phyloP scores from a whole-genome alignment of 2,797 vertebrate species.

The Netta rufina region DNA sequence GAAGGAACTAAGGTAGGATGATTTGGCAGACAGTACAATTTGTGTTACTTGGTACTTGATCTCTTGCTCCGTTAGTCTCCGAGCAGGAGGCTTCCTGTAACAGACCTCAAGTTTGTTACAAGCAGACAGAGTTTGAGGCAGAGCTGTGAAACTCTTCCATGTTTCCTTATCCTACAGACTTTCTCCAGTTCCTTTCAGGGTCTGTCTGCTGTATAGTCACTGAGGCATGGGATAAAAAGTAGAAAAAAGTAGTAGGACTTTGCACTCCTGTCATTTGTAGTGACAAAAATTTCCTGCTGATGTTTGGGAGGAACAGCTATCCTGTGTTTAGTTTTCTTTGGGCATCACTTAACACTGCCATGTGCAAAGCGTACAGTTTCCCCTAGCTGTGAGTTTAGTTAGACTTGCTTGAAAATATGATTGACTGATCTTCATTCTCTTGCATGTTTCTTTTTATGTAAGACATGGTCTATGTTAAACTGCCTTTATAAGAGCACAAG shows the following conservation, averaged over 20 bases:
- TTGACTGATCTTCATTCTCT: neutral
- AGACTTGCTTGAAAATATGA: neutral
- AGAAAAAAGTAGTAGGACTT: neutral
- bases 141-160: neutral
- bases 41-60: neutral
- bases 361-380: neutral
- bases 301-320: neutral
- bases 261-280: neutral
- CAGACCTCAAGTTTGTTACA: neutral
- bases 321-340: neutral
- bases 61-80: neutral
- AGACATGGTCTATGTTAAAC: neutral
- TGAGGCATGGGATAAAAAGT: neutral
- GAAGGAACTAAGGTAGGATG: conserved; percentile 88
- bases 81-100: neutral
- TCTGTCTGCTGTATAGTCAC: neutral
- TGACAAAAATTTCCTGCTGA: neutral
- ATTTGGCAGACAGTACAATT: neutral
- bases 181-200: neutral
- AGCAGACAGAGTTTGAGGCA: neutral
- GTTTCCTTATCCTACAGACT: neutral
- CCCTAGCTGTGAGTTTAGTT: neutral
- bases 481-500: neutral
- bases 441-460: neutral
- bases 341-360: neutral